Base-by-base conservation (phyloP, 2,113 vertebrate species). In the Odontophorus gujanensis region DNA sequence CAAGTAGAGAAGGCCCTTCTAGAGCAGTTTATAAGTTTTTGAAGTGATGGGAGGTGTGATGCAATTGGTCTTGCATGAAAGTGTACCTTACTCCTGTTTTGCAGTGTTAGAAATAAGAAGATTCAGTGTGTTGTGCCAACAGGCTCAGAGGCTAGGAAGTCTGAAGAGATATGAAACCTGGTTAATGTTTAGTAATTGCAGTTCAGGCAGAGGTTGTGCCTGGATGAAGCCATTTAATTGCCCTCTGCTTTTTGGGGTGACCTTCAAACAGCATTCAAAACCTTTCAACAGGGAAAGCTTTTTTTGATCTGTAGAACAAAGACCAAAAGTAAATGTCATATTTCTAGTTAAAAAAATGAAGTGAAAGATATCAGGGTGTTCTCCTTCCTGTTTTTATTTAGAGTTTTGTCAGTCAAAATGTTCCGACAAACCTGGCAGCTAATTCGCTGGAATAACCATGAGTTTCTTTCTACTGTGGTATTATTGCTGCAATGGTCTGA, bases 341-440 rank as follows among this genome's bases (percentile, higher is more conserved):
- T 53, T 89, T 89, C 38, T 77, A 28, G 4, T 59, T 90, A 65
- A 55, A 74, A 61, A 45, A 51, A 28, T 12, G 14, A 42, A 82
- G 73, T 9, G n/a, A 73, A 71, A 47, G 38, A 45, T 93, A 62
- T 4, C 32, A 74, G 20, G 6, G 18, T 68, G 32, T 63, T 51
- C 81, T 50, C 50, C 68, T 79, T 89, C 55, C 42, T 91, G 24
- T 55, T 92, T 90, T 87, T 66, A 47, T 87, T 91, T 73, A 63
- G 59, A 24, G 13, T 76, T 81, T 11, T 43, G 38, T 80, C 77
- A 55, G 79, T 63, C 67, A 73, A 1, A 81, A 48, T 38, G 22
- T 81, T 78, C 65, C 50, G 77, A 43, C 7, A 9, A 1, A 2
- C 16, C 73, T 65, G 20, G 58, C 13, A 63, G 59, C 10, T n/a